Base-by-base conservation (phyloP, 2,888 invertebrate species). In the Adela reaumurella region DNA sequence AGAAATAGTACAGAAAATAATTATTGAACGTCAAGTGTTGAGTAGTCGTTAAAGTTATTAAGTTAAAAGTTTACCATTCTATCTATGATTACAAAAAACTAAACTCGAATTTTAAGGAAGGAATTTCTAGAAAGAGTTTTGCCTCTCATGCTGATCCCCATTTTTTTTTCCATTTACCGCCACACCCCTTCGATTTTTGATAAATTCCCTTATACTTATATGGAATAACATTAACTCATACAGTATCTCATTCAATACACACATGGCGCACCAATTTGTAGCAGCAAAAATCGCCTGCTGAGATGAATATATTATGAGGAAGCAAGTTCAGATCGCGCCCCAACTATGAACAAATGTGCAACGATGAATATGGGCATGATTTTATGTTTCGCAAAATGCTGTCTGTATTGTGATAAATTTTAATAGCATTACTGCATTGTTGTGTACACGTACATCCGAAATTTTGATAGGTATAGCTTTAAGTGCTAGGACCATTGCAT, bases 101-200 rank as follows among this genome's bases (percentile, higher is more conserved):
- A n/a, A n/a, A n/a, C n/a, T n/a, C n/a, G n/a, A n/a, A n/a, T n/a
- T n/a, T n/a, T n/a, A n/a, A n/a, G n/a, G n/a, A n/a, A n/a, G n/a
- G n/a, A n/a, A n/a, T n/a, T n/a, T n/a, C n/a, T n/a, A n/a, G n/a
- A n/a, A n/a, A n/a, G n/a, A n/a, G n/a, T n/a, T n/a, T n/a, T n/a
- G n/a, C n/a, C n/a, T n/a, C n/a, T n/a, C n/a, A n/a, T n/a, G n/a
- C n/a, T n/a, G n/a, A n/a, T n/a, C n/a, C n/a, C n/a, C n/a, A n/a
- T n/a, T n/a, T n/a, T n/a, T n/a, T 24, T 24, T 18, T 17, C 20
- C 24, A 45, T 14, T 68, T 74, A 73, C 62, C 42, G 63, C 58
- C 69, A 68, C 76, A 77, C 78, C 78, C 79, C 77, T 74, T 74
- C 74, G 74, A 77, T 78, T 73, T 70, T 66, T 70, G 74, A 73